Percentiles rank a stretch among this genome's conserved stretches.
Conservation (phyloP, 2,113 vertebrate genomes). For the Cyprinodon tularosa region DNA sequence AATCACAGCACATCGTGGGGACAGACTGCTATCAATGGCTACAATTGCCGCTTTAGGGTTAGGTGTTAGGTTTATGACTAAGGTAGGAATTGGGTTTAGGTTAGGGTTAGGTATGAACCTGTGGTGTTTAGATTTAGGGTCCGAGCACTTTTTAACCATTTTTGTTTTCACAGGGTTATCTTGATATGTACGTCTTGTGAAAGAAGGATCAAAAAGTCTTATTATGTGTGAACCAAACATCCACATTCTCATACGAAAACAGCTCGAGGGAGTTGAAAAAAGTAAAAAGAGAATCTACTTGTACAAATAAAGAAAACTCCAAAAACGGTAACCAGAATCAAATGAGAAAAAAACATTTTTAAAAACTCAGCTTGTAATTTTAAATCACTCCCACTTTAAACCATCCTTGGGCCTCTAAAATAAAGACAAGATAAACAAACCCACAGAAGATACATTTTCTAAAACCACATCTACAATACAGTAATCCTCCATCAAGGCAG, state of each 20-base stretch:
- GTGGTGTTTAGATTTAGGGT: no score
- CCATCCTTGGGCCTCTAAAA: background rate
- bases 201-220: slow-evolving; percentile 58
- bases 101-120: no score
- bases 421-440: slow-evolving; percentile 9
- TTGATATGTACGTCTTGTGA: slow-evolving; percentile 51
- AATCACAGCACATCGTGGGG: no score
- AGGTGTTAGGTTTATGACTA: no score
- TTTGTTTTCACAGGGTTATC: slow-evolving; percentile 65
- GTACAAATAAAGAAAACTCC: slow-evolving; percentile 35
- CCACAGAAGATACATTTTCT: background rate
- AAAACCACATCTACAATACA: background rate
- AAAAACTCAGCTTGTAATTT: slow-evolving; percentile 1
- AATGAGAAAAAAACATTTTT: slow-evolving; percentile 5
- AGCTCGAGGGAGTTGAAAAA: slow-evolving; percentile 69
- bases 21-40: no score
- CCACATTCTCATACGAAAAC: slow-evolving; percentile 35
- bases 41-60: no score
- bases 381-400: background rate
- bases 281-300: slow-evolving; percentile 50
- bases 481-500: background rate
- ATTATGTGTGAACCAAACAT: slow-evolving; percentile 65
- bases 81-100: no score
- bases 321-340: slow-evolving; percentile 15
- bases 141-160: slow-evolving; percentile 36